These are phyloP conservation scores for Microctenopoma stevenorrisi DNA, from an alignment of 2,797 vertebrate species.

Conservation along the genomic window DNA sequence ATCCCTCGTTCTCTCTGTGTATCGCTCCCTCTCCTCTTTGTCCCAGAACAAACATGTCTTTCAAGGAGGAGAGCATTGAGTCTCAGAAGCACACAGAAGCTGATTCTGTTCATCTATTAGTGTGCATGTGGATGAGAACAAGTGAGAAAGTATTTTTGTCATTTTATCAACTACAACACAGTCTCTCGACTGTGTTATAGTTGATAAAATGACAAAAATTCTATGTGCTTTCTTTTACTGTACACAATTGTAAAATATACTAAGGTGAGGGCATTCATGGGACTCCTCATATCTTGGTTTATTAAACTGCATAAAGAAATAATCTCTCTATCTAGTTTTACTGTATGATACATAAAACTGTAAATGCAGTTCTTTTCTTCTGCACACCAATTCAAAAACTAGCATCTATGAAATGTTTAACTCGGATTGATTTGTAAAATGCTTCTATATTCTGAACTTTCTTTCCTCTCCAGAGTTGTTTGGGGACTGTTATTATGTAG, in stretches of 20 bases:
- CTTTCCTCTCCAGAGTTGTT: too few relatives aligned
- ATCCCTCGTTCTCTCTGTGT: slow-evolving; percentile 53
- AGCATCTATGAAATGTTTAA: too few relatives aligned
- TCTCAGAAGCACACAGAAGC: slow-evolving; percentile 52
- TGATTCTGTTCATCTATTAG: slow-evolving; percentile 28
- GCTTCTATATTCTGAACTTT: too few relatives aligned
- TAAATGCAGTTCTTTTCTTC: too few relatives aligned
- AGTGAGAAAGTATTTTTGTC: not conserved
- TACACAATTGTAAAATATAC: not conserved
- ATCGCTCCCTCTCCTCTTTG: slow-evolving; percentile 53
- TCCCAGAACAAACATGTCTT: slow-evolving; percentile 62
- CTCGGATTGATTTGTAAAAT: too few relatives aligned
- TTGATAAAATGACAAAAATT: slow-evolving; percentile 17
- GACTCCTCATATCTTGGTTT: not conserved
- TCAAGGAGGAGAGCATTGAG: slow-evolving; percentile 55
- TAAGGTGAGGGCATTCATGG: not conserved
- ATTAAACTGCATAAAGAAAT: not conserved
- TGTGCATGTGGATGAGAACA: not conserved
- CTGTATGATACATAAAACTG: not conserved
- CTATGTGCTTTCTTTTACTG: slow-evolving; percentile 7
- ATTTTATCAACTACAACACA: too few relatives aligned
- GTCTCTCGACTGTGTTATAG: slow-evolving; percentile 1
- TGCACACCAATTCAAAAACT: too few relatives aligned
- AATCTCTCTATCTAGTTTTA: not conserved
- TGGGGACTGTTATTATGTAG: too few relatives aligned